Evolutionary conservation across 1,140 invertebrate genomes (phyloP).

Genomic region (Phocides pigmalion): DNA sequence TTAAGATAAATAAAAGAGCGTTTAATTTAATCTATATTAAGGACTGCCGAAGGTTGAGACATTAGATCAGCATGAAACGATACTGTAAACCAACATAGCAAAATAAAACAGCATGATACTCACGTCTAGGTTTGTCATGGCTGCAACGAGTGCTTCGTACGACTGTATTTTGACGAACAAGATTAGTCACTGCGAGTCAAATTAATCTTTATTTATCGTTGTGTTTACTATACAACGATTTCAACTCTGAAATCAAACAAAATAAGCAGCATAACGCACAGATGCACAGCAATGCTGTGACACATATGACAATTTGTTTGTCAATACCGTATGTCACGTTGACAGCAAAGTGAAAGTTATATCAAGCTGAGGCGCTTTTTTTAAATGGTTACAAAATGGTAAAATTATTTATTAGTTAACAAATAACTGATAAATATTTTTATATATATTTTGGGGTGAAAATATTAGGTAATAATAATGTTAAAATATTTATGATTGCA

Average conservation of each 20-base stretch:
- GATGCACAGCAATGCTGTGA: slow-evolving; percentile 23
- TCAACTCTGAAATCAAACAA: slow-evolving; percentile 20
- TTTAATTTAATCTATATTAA: background rate
- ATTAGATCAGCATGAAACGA: background rate
- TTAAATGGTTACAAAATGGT: no score
- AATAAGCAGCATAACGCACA: slow-evolving; percentile 28
- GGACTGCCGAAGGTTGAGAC: background rate
- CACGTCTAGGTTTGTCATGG: slow-evolving; percentile 39
- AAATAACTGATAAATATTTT: no score
- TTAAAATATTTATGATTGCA: no score
- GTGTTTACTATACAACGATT: slow-evolving; percentile 33
- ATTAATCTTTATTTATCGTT: slow-evolving; percentile 24
- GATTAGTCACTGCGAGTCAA: background rate
- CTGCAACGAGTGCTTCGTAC: slow-evolving; percentile 29
- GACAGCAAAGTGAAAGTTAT: background rate
- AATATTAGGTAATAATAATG: no score
- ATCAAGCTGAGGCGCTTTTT: no score
- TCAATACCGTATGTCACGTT: background rate
- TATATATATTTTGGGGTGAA: no score
- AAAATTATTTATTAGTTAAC: no score
- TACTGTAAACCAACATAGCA: slow-evolving; percentile 20
- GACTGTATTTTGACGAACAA: slow-evolving; percentile 31
- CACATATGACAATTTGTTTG: slow-evolving; percentile 5
- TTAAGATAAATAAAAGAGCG: background rate
- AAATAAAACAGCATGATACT: slow-evolving; percentile 30